phyloP scores from a whole-genome alignment of 2,888 invertebrate species.

The Hecatera dysodea region DNA sequence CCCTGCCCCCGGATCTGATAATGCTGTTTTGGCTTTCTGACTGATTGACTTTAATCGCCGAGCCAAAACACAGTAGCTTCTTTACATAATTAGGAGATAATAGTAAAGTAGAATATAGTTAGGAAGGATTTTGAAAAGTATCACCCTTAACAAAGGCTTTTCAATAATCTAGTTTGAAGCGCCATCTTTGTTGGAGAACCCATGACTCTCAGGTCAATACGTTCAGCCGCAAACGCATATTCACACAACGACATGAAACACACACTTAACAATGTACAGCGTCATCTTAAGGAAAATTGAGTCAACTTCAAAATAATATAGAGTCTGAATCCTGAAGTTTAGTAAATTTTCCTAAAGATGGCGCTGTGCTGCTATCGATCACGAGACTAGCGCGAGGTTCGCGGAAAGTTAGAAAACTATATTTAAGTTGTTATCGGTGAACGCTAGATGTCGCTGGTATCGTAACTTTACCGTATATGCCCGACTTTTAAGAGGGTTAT shows the following conservation, averaged over 20 bases:
- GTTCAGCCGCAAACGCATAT: neutral
- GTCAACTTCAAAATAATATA: neutral
- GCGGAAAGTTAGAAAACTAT: neutral
- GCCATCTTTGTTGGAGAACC: neutral
- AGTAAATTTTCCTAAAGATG: slow-evolving; percentile 25
- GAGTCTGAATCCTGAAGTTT: neutral
- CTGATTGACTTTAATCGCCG: too few relatives aligned
- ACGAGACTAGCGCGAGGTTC: neutral
- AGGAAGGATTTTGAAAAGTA: too few relatives aligned
- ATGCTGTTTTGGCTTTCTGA: too few relatives aligned
- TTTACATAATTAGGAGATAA: too few relatives aligned
- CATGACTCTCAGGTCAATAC: neutral
- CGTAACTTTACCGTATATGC: neutral
- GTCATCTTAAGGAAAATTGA: neutral
- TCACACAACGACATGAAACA: neutral
- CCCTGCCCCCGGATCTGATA: too few relatives aligned
- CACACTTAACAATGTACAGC: neutral
- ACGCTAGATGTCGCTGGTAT: slow-evolving; percentile 22
- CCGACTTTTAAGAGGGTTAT: neutral
- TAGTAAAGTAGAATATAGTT: too few relatives aligned
- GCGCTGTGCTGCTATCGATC: slow-evolving; percentile 1
- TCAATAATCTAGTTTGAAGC: neutral
- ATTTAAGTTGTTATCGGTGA: neutral
- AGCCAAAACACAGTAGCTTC: too few relatives aligned
- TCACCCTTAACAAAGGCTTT: too few relatives aligned